Evolutionary conservation across 2,797 vertebrate species (phyloP), one percentile per base, ranked within the genome.

Genomic region (Aplochiton taeniatus): DNA sequence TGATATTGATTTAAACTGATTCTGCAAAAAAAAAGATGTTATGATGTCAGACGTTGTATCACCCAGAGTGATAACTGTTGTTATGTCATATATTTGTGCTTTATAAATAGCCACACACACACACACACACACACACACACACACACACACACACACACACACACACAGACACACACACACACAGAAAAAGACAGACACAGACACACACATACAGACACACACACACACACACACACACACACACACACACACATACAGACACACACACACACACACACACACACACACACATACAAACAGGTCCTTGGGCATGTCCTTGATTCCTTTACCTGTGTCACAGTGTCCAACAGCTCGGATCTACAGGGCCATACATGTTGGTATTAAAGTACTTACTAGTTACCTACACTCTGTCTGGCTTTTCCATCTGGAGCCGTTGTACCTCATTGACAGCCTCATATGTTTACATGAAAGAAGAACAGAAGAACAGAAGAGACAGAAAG

Each of bases 201-300:
- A 60, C 45, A 60, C 43, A 20, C 18, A 19, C 17, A 43, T 4
- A 20, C 58, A 60, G 11, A 47, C 14, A 44, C 41, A 42, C 41
- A 20, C 18, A 18, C 52, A 12, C 52, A 18, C 52, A 12, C 52
- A 18, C 52, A 20, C 52, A 20, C 52, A 54, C 52, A 20, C 52
- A 54, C 52, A 20, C 52, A 54, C 52, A 20, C 52, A 54, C 52
- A 20, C 52, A 54, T 9, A 20, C 52, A 54, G 9, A 20, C 52
- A 54, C 52, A 17, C 56, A 58, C 56, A 45, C n/a, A 58, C 56
- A 45, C 46, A 61, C 45, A 20, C 46, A 51, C 55, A 58, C 42
- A 16, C 46, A 47, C 14, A 16, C 17, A 41, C 47, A 46, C 45
- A 17, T 14, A 51, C n/a, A 48, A 8, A 11, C 19, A 62, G 11